phyloP scores from a whole-genome alignment of 2,797 vertebrate genomes.

The Austrolebias charrua region DNA sequence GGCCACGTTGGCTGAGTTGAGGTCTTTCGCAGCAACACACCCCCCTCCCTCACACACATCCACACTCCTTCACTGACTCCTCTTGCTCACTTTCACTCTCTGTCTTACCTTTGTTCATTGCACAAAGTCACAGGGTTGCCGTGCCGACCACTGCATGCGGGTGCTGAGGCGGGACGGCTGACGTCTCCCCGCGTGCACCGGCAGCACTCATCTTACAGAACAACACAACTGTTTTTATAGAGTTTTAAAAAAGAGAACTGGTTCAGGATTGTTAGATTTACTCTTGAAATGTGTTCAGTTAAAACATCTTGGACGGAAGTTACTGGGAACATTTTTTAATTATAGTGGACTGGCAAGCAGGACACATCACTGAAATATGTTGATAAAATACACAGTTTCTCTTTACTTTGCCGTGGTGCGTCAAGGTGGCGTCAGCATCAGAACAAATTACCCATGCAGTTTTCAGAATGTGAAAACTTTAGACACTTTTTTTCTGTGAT shows the following conservation, averaged over 20 bases:
- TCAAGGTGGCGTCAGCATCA: conserved; percentile 48
- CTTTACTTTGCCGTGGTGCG: conserved; percentile 34
- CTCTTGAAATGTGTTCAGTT: not conserved
- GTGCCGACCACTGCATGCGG: conserved; percentile 42
- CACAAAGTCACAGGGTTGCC: conserved; percentile 66
- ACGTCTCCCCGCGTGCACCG: conserved; percentile 35
- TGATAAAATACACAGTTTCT: conserved; percentile 54
- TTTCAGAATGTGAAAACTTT: conserved; percentile 29
- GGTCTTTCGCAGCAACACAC: conserved; percentile 59
- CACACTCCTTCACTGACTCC: conserved; percentile 46
- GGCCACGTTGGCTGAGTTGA: conserved; percentile 74
- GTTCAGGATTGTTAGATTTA: not conserved
- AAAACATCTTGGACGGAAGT: not conserved
- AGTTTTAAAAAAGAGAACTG: conserved; percentile 8
- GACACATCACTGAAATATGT: conserved; percentile 21
- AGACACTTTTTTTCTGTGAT: conserved; percentile 42
- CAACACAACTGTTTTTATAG: conserved; percentile 9
- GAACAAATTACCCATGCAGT: conserved; percentile 51
- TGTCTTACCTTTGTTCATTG: conserved; percentile 61
- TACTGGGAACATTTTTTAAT: conserved; percentile 2
- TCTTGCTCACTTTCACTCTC: conserved; percentile 47
- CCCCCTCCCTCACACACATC: conserved; percentile 9
- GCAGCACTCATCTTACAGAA: conserved; percentile 26
- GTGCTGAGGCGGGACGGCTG: conserved; percentile 48
- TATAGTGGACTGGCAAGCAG: not conserved